These are phyloP conservation scores for Chironex yamaguchii DNA, from an alignment of 30 jellyfish, hydroid and myxozoan genomes.

Conservation along the genomic window DNA sequence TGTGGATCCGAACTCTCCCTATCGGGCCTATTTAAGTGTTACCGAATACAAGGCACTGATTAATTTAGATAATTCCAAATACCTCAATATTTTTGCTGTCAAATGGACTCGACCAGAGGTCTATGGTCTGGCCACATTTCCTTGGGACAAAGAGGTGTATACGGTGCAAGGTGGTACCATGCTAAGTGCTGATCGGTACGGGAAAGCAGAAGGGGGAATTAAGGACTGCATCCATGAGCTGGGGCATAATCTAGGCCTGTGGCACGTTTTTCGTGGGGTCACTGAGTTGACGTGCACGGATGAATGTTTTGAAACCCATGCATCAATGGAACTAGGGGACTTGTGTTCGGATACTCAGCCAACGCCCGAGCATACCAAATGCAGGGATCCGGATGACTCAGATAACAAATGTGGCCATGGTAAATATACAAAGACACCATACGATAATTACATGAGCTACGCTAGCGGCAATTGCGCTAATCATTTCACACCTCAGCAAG, in stretches of 20 bases:
- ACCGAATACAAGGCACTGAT: conserved; percentile 49
- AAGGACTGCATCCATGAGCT: conserved; percentile 80
- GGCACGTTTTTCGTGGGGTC: conserved; percentile 85
- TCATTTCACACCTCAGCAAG: conserved; percentile 88
- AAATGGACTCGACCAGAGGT: conserved; percentile 1
- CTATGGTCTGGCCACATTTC: conserved; percentile 79
- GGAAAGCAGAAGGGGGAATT: conserved; percentile 39
- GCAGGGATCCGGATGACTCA: conserved; percentile 64
- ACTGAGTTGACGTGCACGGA: conserved; percentile 62
- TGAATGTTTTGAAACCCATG: conserved; percentile 78
- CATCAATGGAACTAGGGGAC: conserved; percentile 92
- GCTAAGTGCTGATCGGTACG: conserved; percentile 57
- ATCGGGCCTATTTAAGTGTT: conserved; percentile 32
- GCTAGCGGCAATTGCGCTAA: conserved; percentile 67
- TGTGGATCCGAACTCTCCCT: conserved; percentile 45
- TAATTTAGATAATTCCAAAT: conserved; percentile 41
- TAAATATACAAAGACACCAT: conserved; percentile 75
- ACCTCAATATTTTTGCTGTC: conserved; percentile 57
- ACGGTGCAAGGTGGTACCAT: conserved; percentile 83
- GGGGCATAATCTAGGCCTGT: conserved; percentile 88
- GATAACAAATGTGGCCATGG: conserved; percentile 17
- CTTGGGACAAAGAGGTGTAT: conserved; percentile 73
- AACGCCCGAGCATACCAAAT: conserved; percentile 67
- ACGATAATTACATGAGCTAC: conserved; percentile 82
- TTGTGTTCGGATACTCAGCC: conserved; percentile 89